Conservation (phyloP, 1,140 invertebrate species). For the Prorops nasuta region DNA sequence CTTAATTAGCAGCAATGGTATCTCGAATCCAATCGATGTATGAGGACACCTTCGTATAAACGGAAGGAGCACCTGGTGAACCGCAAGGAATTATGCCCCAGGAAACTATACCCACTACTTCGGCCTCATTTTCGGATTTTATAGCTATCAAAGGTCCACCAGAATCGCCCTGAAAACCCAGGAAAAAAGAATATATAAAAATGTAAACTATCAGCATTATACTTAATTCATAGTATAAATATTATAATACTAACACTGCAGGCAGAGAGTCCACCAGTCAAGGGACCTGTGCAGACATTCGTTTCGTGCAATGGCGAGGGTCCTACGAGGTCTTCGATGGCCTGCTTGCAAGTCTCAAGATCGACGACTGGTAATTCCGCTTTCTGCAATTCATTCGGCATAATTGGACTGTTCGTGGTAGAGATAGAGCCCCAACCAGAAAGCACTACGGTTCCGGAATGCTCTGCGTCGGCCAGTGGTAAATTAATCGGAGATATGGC, state of each 20-base stretch:
- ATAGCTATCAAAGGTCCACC: slow-evolving; percentile 57
- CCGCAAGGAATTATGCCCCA: slow-evolving; percentile 70
- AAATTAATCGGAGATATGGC: slow-evolving; percentile 58
- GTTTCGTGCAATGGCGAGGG: slow-evolving; percentile 30
- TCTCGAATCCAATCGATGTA: slow-evolving; percentile 51
- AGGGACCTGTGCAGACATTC: slow-evolving; percentile 13
- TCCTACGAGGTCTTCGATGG: slow-evolving; percentile 22
- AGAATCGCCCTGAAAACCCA: slow-evolving; percentile 67
- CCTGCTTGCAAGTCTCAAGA: slow-evolving; percentile 26
- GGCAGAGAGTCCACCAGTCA: slow-evolving; percentile 21
- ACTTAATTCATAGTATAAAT: too few relatives aligned
- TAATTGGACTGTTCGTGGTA: not conserved
- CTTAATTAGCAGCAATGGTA: too few relatives aligned
- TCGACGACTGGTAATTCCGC: not conserved
- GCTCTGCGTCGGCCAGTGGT: slow-evolving; percentile 44
- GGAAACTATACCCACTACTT: slow-evolving; percentile 67
- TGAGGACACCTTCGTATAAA: slow-evolving; percentile 64
- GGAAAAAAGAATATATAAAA: not conserved
- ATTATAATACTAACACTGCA: not conserved
- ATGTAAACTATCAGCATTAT: too few relatives aligned
- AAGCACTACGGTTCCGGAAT: slow-evolving; percentile 46
- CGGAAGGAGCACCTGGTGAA: slow-evolving; percentile 59
- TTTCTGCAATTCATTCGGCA: not conserved
- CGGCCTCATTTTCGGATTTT: slow-evolving; percentile 18
- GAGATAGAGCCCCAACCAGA: slow-evolving; percentile 57